Evolutionary conservation across 1,140 invertebrate genomes (phyloP).

Genomic region (Patella vulgata): DNA sequence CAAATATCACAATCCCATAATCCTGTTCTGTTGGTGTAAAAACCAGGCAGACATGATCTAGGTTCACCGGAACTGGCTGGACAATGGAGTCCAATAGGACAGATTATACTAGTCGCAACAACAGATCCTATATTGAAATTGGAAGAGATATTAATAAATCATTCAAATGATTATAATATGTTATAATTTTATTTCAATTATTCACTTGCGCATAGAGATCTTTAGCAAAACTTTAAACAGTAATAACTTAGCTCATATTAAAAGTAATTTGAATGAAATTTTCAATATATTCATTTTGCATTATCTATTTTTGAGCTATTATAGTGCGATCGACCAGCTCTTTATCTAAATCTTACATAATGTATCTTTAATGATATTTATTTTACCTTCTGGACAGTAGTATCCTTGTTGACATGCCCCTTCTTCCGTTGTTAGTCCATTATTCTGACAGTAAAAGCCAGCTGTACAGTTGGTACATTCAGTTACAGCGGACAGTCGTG

Average conservation of each 20-base stretch:
- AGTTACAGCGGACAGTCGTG: conserved; percentile 32
- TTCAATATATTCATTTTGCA: no score
- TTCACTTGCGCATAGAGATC: no score
- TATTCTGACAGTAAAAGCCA: conserved; percentile 56
- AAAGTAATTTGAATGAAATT: no score
- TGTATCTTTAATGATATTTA: no score
- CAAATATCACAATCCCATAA: conserved; percentile 56
- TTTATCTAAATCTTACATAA: no score
- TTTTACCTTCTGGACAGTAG: conserved; percentile 60
- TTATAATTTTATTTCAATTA: no score
- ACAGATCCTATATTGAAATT: conserved; percentile 43
- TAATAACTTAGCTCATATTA: no score
- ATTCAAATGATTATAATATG: background rate
- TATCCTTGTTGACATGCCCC: conserved; percentile 57
- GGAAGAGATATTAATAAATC: conserved; percentile 6
- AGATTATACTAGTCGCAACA: conserved; percentile 37
- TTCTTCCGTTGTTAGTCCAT: conserved; percentile 54
- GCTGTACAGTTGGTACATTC: conserved; percentile 58
- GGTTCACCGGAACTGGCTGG: conserved; percentile 54
- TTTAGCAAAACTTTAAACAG: no score
- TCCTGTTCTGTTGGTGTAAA: conserved; percentile 54
- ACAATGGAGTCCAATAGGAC: conserved; percentile 57
- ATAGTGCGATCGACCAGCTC: no score
- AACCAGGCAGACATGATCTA: conserved; percentile 49
- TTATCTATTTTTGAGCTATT: no score